Conservation (phyloP, 2,888 invertebrate species). For the Acutogordius australiensis region DNA sequence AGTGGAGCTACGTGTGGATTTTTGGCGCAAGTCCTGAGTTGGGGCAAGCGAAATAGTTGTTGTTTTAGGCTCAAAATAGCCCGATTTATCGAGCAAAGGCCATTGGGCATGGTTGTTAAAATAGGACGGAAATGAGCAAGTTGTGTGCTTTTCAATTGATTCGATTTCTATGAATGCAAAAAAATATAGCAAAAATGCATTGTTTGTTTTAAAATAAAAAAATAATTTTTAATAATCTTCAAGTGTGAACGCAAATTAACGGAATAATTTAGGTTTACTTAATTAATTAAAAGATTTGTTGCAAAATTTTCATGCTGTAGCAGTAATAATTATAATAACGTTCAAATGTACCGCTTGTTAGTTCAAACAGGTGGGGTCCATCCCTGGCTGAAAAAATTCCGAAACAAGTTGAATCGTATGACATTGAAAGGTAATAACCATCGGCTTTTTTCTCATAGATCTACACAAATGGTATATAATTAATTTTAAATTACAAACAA, state of each 20-base stretch:
- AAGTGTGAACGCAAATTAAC: background rate
- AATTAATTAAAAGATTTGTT: too few species aligned
- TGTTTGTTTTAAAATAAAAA: background rate
- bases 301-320: too few species aligned
- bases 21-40: background rate
- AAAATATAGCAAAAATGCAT: too few species aligned
- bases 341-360: background rate
- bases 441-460: background rate
- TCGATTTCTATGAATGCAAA: background rate
- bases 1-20: too few species aligned
- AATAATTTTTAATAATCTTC: background rate
- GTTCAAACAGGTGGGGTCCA: constrained; percentile 5
- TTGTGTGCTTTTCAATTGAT: background rate
- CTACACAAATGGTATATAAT: too few species aligned
- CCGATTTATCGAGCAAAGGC: constrained; percentile 6
- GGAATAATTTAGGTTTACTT: too few species aligned
- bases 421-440: constrained; percentile 3
- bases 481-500: background rate
- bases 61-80: constrained; percentile 1
- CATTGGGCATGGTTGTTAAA: background rate
- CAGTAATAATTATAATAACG: too few species aligned
- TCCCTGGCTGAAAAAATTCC: constrained; percentile 10
- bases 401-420: constrained; percentile 11
- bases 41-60: background rate
- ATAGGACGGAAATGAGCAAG: background rate